A percentile compares a stretch with the other conserved stretches of the same genome.
Evolutionary conservation across 2,888 invertebrate species (phyloP).

Genomic region (Galerucella pusilla): DNA sequence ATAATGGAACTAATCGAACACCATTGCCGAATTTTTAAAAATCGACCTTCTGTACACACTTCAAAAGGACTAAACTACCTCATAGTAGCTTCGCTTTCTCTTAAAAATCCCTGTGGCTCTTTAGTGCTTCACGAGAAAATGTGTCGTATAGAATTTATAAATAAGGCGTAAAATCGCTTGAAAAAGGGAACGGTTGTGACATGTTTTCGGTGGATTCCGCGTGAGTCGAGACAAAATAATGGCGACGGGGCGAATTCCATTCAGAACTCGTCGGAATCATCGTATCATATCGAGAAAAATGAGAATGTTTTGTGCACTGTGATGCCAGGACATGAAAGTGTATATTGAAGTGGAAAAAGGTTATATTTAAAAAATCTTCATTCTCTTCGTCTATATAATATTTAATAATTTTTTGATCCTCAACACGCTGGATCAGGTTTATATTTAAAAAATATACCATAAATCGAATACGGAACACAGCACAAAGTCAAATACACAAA

Average conservation of each 20-base stretch:
- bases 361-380: not conserved
- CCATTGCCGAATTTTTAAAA: constrained; percentile 32
- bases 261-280: constrained; percentile 20
- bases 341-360: constrained; percentile 13
- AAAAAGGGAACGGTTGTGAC: not conserved
- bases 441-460: too few species aligned
- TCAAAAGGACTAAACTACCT: constrained; percentile 22
- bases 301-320: constrained; percentile 5
- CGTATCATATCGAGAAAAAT: constrained; percentile 24
- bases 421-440: too few species aligned
- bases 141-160: not conserved
- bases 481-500: too few species aligned
- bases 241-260: constrained; percentile 40
- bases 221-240: constrained; percentile 42
- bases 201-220: constrained; percentile 6
- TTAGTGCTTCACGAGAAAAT: not conserved
- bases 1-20: constrained; percentile 40
- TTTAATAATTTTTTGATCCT: too few species aligned
- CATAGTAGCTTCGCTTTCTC: not conserved
- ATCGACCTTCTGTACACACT: constrained; percentile 19
- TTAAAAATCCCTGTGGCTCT: not conserved
- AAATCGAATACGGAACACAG: too few species aligned
- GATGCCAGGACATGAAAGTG: not conserved
- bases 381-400: too few species aligned
- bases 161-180: constrained; percentile 9